phyloP scores from a whole-genome alignment of 2,888 invertebrate species.

The Dysmachus trigonus region DNA sequence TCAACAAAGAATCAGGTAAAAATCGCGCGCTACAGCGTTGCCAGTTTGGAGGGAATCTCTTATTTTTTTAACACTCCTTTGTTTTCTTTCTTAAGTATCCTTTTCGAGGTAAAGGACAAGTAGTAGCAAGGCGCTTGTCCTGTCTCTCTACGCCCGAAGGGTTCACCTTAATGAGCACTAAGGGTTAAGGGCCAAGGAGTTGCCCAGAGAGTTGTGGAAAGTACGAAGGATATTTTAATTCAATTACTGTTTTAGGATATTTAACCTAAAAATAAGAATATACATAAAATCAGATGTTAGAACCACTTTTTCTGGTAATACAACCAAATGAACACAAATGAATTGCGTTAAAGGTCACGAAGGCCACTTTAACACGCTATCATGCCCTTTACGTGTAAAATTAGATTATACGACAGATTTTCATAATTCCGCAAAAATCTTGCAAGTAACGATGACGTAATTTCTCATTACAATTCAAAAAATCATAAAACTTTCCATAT shows the following conservation, averaged over 20 bases:
- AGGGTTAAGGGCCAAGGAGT: background rate
- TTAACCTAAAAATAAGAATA: background rate
- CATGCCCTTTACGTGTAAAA: background rate
- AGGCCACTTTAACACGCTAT: background rate
- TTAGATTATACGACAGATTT: background rate
- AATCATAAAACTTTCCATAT: no score
- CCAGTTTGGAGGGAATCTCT: background rate
- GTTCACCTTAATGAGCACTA: background rate
- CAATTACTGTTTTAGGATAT: background rate
- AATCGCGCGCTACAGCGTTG: background rate
- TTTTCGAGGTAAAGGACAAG: background rate
- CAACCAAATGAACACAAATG: no score
- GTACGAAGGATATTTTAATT: background rate
- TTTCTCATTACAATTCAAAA: background rate
- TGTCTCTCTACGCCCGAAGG: background rate
- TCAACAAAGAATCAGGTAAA: slow-evolving; percentile 10
- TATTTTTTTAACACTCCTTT: background rate
- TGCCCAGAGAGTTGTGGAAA: background rate
- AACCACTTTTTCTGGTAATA: background rate
- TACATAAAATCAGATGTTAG: background rate
- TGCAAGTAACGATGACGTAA: background rate
- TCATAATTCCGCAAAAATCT: background rate
- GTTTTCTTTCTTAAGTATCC: background rate
- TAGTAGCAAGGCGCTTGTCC: background rate
- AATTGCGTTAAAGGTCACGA: background rate